Base-by-base conservation (phyloP, 2,113 vertebrate species). In the Brachyistius frenatus region DNA sequence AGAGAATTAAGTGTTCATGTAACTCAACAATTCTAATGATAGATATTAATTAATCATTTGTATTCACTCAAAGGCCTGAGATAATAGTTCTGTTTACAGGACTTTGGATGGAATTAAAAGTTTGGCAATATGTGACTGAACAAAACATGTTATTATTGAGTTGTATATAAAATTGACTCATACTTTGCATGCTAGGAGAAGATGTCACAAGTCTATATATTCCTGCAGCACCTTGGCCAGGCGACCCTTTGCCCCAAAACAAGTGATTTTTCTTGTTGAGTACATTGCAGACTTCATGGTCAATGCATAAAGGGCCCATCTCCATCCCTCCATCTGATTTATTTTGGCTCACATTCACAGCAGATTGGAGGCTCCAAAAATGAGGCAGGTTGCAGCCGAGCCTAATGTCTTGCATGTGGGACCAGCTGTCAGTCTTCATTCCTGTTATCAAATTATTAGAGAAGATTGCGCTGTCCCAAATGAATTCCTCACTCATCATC, bases 391-490 rank as follows among this genome's bases (percentile, higher is more conserved):
- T 64, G 2, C 58, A 53, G n/a, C 63, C 30, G 54, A 41, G 46
- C 41, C 66, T 63, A 36, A 74, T 56, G 41, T 66, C 64, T 33
- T 41, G 58, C 74, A 23, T 50, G 44, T 55, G 73, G 55, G 76
- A 60, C 66, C 76, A 61, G 69, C 76, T 88, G 69, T 52, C 86
- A 66, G 68, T 78, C 66, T 63, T 79, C 36, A 41, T 83, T 73
- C 41, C 30, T 0, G 2, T 78, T 73, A 82, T 84, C 70, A 78
- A 88, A 90, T 87, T 68, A 82, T 76, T 47, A 37, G 58, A 78
- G 60, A 58, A 9, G 62, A 86, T 78, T 82, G 33, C 50, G 54
- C 54, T 1, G 0, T 39, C 76, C 44, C 60, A 23, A n/a, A 67
- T 55, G 80, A 84, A 65, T 74, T 49, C 47, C 68, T 61, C 57